These are phyloP conservation scores for Litoditis marina DNA, from an alignment of 2,888 invertebrate species.

Conservation along the genomic window DNA sequence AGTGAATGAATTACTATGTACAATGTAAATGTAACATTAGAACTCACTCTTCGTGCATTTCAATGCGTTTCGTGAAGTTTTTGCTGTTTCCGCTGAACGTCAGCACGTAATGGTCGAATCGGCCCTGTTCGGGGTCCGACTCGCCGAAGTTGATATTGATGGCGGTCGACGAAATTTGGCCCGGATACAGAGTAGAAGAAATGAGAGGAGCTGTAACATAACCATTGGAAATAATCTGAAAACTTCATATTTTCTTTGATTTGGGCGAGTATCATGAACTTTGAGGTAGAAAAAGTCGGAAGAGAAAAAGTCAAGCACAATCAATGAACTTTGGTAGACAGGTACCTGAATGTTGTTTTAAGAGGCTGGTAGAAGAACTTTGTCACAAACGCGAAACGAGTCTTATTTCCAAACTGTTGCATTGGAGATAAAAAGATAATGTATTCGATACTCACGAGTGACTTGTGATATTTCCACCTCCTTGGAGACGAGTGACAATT, in stretches of 20 bases:
- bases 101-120: slow-evolving; percentile 55
- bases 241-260: no score
- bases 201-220: slow-evolving; percentile 56
- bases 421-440: slow-evolving; percentile 5
- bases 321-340: neutral
- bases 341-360: neutral
- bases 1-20: no score
- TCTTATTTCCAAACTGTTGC: slow-evolving; percentile 10
- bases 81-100: slow-evolving; percentile 53
- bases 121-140: slow-evolving; percentile 55
- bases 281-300: no score
- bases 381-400: neutral
- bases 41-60: slow-evolving; percentile 52
- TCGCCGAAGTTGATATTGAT: slow-evolving; percentile 60
- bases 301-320: no score
- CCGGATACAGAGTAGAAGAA: slow-evolving; percentile 57
- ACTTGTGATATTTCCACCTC: slow-evolving; percentile 49
- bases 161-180: slow-evolving; percentile 57
- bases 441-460: slow-evolving; percentile 39
- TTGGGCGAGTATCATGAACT: no score
- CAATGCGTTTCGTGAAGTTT: slow-evolving; percentile 55
- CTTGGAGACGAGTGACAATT: slow-evolving; percentile 44
- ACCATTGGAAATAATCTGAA: no score
- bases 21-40: no score
- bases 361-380: neutral